Base-by-base conservation (phyloP, 2,113 vertebrate genomes). In the Herpetotheres cachinnans region DNA sequence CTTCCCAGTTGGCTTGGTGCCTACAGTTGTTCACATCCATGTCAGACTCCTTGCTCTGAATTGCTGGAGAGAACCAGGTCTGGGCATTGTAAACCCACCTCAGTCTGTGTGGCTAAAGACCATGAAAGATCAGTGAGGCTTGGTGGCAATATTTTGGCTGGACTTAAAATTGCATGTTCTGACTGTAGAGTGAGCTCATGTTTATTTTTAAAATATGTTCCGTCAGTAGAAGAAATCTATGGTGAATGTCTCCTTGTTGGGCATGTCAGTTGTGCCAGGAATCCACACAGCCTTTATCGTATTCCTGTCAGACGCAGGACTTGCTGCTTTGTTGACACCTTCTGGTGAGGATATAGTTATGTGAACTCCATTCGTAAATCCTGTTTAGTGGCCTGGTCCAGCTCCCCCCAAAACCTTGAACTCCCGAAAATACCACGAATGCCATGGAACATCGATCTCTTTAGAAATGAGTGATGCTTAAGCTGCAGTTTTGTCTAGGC, bases 131-230 rank as follows among this genome's bases (percentile, higher is more conserved):
- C 56, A 72, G 34, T 26, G 44, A 70, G 73, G 32, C 62, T 78
- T 56, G 47, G 54, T 85, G 94, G 77, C 74, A 80, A 59, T 88
- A 58, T 90, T 97, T 85, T 95, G 93, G 59, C 71, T 93, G 67
- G 63, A 77, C 88, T 86, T 86, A 80, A 96, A 96, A 91, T 76
- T 85, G 38, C 38, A 32, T 66, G 78, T 93, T 96, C 89, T 88
- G 55, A 76, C 79, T 91, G 59, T 50, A 54, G 71, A 90, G 76
- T 94, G 96, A 96, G 91, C 63, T 96, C 94, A 90, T 94, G 79
- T 86, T 95, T 97, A 96, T 97, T 96, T 96, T 96, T 92, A 95
- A 91, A 90, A 16, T 62, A 34, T 59, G 58, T 95, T 85, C 79
- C 22, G 1, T 71, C 63, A 47, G 82, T n/a, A 77, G 82, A 70